Evolutionary conservation across 2,113 vertebrate genomes (phyloP), one percentile per base, ranked within the genome.

Genomic region (Sturnus vulgaris): DNA sequence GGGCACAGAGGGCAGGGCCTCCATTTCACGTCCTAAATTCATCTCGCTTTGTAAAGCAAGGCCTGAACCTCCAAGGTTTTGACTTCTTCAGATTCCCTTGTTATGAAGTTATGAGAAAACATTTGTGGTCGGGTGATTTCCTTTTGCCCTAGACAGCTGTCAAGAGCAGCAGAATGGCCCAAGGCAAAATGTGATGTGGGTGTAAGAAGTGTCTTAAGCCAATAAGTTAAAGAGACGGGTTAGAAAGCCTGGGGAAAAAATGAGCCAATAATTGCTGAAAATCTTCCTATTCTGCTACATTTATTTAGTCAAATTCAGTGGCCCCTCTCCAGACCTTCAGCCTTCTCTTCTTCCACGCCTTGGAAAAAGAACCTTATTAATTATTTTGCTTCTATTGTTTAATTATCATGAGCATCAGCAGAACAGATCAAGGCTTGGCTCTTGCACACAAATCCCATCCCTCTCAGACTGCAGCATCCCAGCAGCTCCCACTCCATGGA

Each of bases 101-200:
- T 68, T 95, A 90, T 1, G 39, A 90, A 91, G 90, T 92, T 95
- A 93, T 35, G 87, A 92, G 90, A 93, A 92, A 94, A 86, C 69
- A 68, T 81, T 88, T 86, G 86, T 72, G 82, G 94, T 78, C 2
- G 12, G 80, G 88, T 69, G 68, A 93, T 94, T 96, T 97, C 93
- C 96, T 96, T 94, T 94, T 94, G 94, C 95, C 92, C 92, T 82
- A 95, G 79, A 81, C 92, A 95, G 90, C 90, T 96, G 92, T 96
- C 92, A 93, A 78, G 88, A 88, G 72, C 80, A 96, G 85, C 80
- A 96, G 80, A 93, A 94, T 44, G 65, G 92, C 90, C 90, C 90
- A 50, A 92, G 94, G 93, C 93, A 93, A 84, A 95, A 75, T 82
- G 86, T 64, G 86, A 86, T 72, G 93, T 81, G 88, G 92, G 93